These are phyloP conservation scores for Alethe castanea DNA, from an alignment of 2,113 vertebrate species.

Conservation along the genomic window DNA sequence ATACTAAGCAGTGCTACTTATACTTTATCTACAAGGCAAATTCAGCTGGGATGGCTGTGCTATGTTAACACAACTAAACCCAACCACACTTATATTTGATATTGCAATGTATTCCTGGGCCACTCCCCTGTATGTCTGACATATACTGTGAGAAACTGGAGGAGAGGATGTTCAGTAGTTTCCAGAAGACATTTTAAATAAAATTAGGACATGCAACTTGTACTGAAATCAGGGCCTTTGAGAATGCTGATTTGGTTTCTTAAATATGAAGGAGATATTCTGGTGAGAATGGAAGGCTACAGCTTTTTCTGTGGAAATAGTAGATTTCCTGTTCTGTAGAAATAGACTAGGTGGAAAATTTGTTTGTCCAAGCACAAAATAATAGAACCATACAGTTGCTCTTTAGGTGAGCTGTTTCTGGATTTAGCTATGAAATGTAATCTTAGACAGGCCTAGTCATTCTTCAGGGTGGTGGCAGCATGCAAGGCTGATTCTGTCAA, in stretches of 20 bases:
- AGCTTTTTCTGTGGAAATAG: neutral
- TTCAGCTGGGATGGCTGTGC: neutral
- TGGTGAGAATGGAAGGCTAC: neutral
- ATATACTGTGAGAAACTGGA: neutral
- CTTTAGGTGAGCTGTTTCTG: neutral
- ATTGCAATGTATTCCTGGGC: neutral
- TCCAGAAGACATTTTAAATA: neutral
- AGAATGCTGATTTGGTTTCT: neutral
- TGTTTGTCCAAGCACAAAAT: neutral
- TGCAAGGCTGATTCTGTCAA: neutral
- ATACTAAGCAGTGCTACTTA: neutral
- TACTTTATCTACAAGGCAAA: neutral
- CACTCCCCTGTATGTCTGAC: rapidly evolving
- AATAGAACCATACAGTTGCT: neutral
- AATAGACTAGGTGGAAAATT: neutral
- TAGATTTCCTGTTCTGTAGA: neutral
- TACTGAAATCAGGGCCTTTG: neutral
- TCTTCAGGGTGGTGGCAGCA: neutral
- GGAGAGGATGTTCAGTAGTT: neutral
- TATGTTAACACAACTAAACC: neutral
- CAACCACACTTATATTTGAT: neutral
- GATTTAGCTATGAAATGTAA: neutral
- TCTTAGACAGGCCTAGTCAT: neutral
- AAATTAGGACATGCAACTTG: neutral
- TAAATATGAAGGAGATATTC: neutral